These are phyloP conservation scores for Chymomyza caudatula DNA, from an alignment of 2,888 invertebrate species.

Conservation along the genomic window DNA sequence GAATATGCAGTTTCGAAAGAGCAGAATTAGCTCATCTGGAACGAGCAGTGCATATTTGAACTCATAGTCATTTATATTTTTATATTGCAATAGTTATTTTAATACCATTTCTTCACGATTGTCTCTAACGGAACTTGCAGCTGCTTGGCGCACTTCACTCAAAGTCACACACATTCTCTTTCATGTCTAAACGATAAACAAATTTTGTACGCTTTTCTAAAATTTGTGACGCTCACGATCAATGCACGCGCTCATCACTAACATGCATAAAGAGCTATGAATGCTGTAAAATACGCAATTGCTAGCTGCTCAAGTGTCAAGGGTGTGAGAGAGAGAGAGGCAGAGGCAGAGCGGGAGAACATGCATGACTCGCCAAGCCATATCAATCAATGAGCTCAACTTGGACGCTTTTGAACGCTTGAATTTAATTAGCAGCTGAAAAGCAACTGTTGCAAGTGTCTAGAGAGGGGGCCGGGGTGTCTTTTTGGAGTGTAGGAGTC, in stretches of 20 bases:
- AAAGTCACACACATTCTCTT: background rate
- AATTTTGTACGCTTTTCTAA: background rate
- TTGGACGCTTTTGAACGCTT: background rate
- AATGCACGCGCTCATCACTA: background rate
- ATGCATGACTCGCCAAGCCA: background rate
- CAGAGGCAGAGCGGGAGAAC: background rate
- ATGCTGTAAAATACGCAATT: background rate
- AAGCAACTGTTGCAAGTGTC: background rate
- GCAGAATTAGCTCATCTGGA: no score
- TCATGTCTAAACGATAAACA: background rate
- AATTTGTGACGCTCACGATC: background rate
- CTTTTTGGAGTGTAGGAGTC: background rate
- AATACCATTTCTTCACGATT: background rate
- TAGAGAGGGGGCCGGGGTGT: background rate
- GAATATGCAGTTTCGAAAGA: no score
- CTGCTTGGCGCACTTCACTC: background rate
- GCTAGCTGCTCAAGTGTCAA: background rate
- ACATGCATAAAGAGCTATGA: background rate
- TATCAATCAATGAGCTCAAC: background rate
- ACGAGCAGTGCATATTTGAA: no score
- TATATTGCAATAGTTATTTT: background rate
- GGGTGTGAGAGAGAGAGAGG: background rate
- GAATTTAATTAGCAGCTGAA: slow-evolving; percentile 5
- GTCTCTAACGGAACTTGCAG: background rate
- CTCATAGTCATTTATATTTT: background rate